Evolutionary conservation across 2,797 vertebrate species (phyloP), one percentile per base, ranked within the genome.

Genomic region (Propithecus deckenii): DNA sequence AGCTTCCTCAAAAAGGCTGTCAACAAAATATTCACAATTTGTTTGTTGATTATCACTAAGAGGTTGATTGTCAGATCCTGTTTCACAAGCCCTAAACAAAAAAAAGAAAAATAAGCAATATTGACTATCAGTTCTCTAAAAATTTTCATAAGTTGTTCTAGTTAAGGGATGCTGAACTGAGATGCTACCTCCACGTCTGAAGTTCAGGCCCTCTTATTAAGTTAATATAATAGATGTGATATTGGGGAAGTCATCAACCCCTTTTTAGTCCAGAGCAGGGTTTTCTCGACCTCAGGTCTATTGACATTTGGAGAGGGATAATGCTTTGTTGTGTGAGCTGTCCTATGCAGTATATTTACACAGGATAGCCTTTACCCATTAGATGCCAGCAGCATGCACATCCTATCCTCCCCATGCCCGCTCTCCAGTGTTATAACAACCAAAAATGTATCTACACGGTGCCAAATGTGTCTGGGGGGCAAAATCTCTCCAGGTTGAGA

Each of bases 1-100:
- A 80, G 98, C 99, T 97, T 99, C 99, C 97, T 99, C 98, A 98
- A 99, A 99, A 18, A 99, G 98, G 76, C 97, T 98, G 94, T 99
- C 98, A 63, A 99, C 98, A 97, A 98, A 98, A 96, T 97, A 98
- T 63, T 99, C 98, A 92, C 98, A 98, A 65, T 96, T 97, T 72
- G 80, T 97, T 89, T 98, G 97, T 7, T 96, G 98, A 55, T 97
- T 83, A 79, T 97, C 74, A 22, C 92, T 91, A 74, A 96, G 96
- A 93, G 98, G 89, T 32, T 97, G 97, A 86, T 78, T 95, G 3
- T 92, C 1, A 0, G 98, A 94, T 97, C 97, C 98, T 0, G 97
- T 93, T 87, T 98, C 98, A 98, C 98, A 99, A 94, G 98, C 84
- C 99, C 99, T 99, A 93, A 83, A 94, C 78, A 52, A 80, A 3